Conservation (phyloP, 1,140 invertebrate species). For the Calliphora vicina region DNA sequence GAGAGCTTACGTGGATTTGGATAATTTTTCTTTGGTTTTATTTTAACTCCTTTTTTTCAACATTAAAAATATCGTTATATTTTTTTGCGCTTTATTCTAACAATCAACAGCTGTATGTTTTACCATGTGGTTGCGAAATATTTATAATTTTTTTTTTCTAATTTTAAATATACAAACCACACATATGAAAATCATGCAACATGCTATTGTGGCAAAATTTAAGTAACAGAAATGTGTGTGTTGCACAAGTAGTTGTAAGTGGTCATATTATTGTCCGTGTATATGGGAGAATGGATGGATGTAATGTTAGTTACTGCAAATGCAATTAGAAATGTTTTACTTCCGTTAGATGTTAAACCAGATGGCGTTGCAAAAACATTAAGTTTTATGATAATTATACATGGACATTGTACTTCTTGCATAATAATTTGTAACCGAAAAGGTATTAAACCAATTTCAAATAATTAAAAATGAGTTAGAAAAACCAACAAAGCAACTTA, state of each 20-base stretch:
- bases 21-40: neutral
- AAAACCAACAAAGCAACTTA: neutral
- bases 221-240: neutral
- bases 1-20: neutral
- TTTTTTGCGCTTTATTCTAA: no score
- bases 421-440: neutral
- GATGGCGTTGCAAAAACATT: constrained; percentile 7
- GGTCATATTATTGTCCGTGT: neutral
- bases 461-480: constrained; percentile 24
- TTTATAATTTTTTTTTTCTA: neutral
- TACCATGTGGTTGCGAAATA: neutral
- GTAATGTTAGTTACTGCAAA: neutral
- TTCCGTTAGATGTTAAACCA: constrained; percentile 8
- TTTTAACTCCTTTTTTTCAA: neutral
- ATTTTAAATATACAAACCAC: neutral
- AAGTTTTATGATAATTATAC: constrained; percentile 29
- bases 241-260: neutral
- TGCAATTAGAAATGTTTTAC: constrained; percentile 21
- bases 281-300: neutral
- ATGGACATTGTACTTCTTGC: neutral
- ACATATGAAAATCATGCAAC: constrained; percentile 1
- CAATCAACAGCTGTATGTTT: neutral
- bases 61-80: no score
- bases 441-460: constrained; percentile 6
- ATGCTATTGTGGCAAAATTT: neutral